Evolutionary conservation across 2,888 invertebrate genomes (phyloP).

Genomic region (Diaperis boleti): DNA sequence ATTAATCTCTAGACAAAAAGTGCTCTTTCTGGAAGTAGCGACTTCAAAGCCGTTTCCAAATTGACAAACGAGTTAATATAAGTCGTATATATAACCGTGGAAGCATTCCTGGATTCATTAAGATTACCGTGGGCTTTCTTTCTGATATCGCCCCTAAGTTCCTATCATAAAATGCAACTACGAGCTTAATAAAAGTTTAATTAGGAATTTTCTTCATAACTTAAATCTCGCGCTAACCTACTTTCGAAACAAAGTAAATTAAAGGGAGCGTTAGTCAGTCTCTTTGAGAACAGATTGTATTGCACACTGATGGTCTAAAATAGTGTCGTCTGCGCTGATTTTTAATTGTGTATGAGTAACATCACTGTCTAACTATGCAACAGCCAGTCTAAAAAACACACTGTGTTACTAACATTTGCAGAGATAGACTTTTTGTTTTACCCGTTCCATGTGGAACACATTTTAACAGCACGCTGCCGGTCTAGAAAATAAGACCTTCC

Average conservation of each 20-base stretch:
- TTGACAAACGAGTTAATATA: slow-evolving; percentile 59
- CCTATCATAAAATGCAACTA: slow-evolving; percentile 61
- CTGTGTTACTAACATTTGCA: no score
- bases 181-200: slow-evolving; percentile 65
- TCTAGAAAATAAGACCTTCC: slow-evolving; percentile 4
- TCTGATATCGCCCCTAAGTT: slow-evolving; percentile 57
- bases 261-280: no score
- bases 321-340: no score
- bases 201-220: slow-evolving; percentile 63
- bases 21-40: slow-evolving; percentile 38
- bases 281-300: no score
- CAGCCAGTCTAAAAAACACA: no score
- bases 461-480: no score
- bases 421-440: neutral
- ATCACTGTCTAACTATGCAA: no score
- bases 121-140: slow-evolving; percentile 57
- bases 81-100: slow-evolving; percentile 51
- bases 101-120: slow-evolving; percentile 57
- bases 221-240: slow-evolving; percentile 48
- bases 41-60: slow-evolving; percentile 51
- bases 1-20: neutral
- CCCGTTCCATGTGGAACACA: no score
- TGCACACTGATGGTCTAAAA: no score
- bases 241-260: slow-evolving; percentile 47
- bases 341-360: no score